phyloP scores from a whole-genome alignment of 2,113 vertebrate genomes.

The Gambusia holbrooki region DNA sequence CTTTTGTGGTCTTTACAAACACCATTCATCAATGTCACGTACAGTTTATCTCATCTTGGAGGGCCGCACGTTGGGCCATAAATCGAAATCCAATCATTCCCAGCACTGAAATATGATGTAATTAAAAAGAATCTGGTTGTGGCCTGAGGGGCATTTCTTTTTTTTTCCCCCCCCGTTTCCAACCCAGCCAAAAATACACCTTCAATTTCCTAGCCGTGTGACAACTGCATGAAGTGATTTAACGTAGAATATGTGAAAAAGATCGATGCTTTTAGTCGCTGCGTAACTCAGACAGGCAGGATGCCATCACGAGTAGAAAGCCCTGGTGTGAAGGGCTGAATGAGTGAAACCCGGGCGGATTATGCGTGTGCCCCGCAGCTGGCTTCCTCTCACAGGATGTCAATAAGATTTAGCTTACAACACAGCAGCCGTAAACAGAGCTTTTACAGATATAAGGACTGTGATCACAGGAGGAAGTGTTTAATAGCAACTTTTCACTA shows the following conservation, averaged over 20 bases:
- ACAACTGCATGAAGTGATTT: constrained; percentile 14
- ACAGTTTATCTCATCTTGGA: constrained; percentile 36
- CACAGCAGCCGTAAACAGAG: constrained; percentile 29
- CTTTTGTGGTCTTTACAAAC: constrained; percentile 26
- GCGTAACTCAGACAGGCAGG: constrained; percentile 21
- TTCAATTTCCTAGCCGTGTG: constrained; percentile 3
- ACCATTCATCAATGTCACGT: constrained; percentile 63
- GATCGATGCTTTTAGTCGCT: constrained; percentile 33
- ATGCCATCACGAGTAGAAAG: constrained; percentile 31
- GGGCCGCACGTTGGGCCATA: background rate
- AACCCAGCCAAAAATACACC: background rate
- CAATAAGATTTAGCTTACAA: constrained; percentile 44
- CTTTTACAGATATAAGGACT: constrained; percentile 22
- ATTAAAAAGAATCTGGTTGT: constrained; percentile 36
- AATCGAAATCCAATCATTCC: constrained; percentile 60
- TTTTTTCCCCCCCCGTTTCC: too few relatives aligned
- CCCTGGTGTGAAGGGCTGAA: constrained; percentile 31
- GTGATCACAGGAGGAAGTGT: constrained; percentile 14
- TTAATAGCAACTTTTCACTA: constrained; percentile 16
- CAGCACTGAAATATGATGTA: constrained; percentile 48
- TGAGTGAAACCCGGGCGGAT: constrained; percentile 40
- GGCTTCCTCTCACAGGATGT: constrained; percentile 38
- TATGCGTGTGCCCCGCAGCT: constrained; percentile 22
- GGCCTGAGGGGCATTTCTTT: constrained; percentile 12
- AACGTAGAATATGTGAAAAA: constrained; percentile 7